A percentile compares a stretch with the other conserved stretches of the same genome.
Conservation (phyloP, 1,140 invertebrate species). For the Eupeodes corollae region DNA sequence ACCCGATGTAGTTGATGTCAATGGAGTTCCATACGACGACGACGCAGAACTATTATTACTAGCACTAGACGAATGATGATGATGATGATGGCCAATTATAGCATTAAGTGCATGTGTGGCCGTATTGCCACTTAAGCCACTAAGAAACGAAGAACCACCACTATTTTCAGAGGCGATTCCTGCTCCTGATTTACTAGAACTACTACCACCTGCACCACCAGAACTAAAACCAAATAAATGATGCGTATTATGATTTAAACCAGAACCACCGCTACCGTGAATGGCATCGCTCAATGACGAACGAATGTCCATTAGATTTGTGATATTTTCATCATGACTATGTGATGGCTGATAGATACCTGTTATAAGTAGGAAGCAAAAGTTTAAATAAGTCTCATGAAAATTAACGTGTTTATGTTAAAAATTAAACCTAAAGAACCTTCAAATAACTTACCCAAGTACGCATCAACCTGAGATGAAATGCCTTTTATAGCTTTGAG, state of each 20-base stretch:
- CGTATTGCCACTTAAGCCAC: conserved; percentile 19
- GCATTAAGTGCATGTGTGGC: conserved; percentile 30
- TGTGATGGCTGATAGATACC: conserved; percentile 26
- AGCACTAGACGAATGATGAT: background rate
- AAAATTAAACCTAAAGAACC: conserved; percentile 2
- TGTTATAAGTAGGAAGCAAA: conserved; percentile 5
- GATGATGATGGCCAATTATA: conserved; percentile 28
- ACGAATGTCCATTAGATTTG: conserved; percentile 30
- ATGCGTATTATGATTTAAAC: conserved; percentile 12
- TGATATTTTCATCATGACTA: conserved; percentile 22
- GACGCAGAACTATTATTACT: background rate
- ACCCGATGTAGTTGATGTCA: conserved; percentile 8
- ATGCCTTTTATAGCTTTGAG: conserved; percentile 87
- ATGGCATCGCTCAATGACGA: conserved; percentile 32
- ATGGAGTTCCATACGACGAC: conserved; percentile 6
- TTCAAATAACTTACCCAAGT: conserved; percentile 72
- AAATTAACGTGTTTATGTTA: conserved; percentile 1
- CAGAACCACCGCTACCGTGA: conserved; percentile 24
- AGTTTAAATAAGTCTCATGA: conserved; percentile 9
- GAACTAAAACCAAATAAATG: no score
- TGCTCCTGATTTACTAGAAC: background rate
- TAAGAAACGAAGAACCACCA: no score
- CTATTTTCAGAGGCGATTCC: background rate
- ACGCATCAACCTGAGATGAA: conserved; percentile 87
- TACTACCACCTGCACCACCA: no score